These are phyloP conservation scores for Zaprionus obscuricornis DNA, from an alignment of 2,888 invertebrate species.

Conservation along the genomic window DNA sequence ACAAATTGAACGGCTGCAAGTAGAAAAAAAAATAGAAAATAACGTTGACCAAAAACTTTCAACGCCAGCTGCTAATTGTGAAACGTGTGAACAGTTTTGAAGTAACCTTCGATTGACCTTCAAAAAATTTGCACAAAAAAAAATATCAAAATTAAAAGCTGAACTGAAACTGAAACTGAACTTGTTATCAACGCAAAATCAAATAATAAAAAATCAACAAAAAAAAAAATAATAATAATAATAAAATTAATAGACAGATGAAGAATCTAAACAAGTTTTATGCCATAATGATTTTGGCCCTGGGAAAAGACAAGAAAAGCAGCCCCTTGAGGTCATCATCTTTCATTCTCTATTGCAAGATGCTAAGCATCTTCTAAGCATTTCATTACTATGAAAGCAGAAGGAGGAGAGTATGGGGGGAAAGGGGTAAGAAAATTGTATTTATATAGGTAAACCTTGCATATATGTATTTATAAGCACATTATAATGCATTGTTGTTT, in stretches of 20 bases:
- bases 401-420: no score
- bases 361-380: constrained; percentile 50
- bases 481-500: constrained; percentile 72
- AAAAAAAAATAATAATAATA: constrained; percentile 27
- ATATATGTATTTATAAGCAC: constrained; percentile 71
- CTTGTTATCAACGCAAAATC: constrained; percentile 72
- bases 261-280: constrained; percentile 66
- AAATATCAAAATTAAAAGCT: constrained; percentile 2
- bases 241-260: constrained; percentile 12
- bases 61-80: constrained; percentile 73
- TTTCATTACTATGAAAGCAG: constrained; percentile 37
- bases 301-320: constrained; percentile 57
- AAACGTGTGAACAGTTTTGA: constrained; percentile 77
- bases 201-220: constrained; percentile 31
- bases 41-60: constrained; percentile 36
- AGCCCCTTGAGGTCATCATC: constrained; percentile 50
- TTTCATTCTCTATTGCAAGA: constrained; percentile 24
- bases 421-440: no score
- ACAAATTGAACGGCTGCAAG: no score
- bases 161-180: constrained; percentile 42
- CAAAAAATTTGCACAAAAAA: constrained; percentile 15
- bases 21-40: no score
- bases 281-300: constrained; percentile 38
- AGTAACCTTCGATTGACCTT: constrained; percentile 70
- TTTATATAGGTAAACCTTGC: no score